Conservation (phyloP, 2,113 vertebrate species). For the Tragulus kanchil region DNA sequence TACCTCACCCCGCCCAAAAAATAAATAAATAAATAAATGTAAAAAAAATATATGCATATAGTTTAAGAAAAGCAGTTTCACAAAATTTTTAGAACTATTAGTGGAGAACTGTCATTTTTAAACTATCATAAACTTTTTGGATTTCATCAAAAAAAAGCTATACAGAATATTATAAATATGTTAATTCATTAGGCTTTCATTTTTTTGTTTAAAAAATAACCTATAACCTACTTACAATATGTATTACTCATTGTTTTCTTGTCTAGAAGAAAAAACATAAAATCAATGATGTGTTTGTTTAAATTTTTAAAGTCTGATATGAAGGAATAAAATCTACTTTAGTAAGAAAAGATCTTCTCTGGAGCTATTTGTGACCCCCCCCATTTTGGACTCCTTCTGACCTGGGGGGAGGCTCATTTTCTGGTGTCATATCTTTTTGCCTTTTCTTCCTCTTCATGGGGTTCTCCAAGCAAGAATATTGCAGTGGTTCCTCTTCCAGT, state of each 20-base stretch:
- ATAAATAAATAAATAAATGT: too few species aligned
- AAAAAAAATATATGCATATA: too few species aligned
- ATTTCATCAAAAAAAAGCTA: conserved; percentile 55
- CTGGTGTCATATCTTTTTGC: neutral
- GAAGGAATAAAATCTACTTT: conserved; percentile 83
- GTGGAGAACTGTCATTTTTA: neutral
- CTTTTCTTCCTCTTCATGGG: neutral
- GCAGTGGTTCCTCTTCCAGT: neutral
- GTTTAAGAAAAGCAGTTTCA: neutral
- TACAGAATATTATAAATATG: conserved; percentile 18
- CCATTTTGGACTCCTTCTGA: neutral
- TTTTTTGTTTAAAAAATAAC: conserved; percentile 74
- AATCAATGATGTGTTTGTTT: conserved; percentile 85
- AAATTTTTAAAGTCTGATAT: conserved; percentile 80
- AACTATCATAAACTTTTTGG: conserved; percentile 71
- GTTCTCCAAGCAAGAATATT: neutral
- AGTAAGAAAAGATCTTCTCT: conserved; percentile 76
- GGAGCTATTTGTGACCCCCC: neutral
- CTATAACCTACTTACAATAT: conserved; percentile 77
- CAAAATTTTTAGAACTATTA: neutral
- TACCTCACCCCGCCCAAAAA: too few species aligned
- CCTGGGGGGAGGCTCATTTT: neutral
- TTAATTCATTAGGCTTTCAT: conserved; percentile 45
- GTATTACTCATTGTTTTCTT: conserved; percentile 83
- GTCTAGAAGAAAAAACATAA: conserved; percentile 84